Evolutionary conservation across 2,113 vertebrate genomes (phyloP), one percentile per base, ranked within the genome.

Genomic region (Ochotona curzoniae): DNA sequence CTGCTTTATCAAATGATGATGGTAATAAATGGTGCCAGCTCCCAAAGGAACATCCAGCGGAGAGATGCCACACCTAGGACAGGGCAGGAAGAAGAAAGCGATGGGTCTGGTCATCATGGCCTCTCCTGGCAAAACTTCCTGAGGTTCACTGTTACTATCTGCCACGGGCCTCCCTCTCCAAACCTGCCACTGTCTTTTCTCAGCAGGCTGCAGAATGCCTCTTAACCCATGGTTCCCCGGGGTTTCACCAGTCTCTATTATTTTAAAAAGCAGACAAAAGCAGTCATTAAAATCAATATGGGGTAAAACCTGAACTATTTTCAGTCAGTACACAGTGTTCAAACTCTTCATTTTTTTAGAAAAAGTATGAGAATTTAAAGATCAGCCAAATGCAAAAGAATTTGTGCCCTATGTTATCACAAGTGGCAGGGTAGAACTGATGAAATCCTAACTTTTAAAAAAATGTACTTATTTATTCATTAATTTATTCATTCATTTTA

Each of bases 251-350:
- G 60, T 88, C 81, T 74, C 61, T 64, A 71, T 91, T 78, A 81
- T 83, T 66, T 12, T 93, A 91, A 91, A 94, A 95, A 47, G 80
- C 32, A 83, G 88, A 28, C 54, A 84, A 82, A 60, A 63, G 26
- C 0, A 47, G 75, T 95, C 76, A 82, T 94, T 93, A 76, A 94
- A 96, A 91, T 94, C 87, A 95, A 87, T 84, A 95, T 70, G 57
- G 67, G 83, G 89, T 92, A 92, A 90, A 94, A 57, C 25, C 78
- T 78, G 4, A 47, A 76, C 51, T 32, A 83, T 79, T 85, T 82
- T 49, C 91, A 89, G 64, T 76, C 83, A 94, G 32, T 57, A 69
- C 25, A 47, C n/a, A 47, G n/a, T 25, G 3, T 91, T 89, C 66
- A 91, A 80, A 81, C 32, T 94, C 38, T 44, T 44, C 6, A 44